Conservation (phyloP, 2,888 invertebrate species). For the Leptopilina syphax region DNA sequence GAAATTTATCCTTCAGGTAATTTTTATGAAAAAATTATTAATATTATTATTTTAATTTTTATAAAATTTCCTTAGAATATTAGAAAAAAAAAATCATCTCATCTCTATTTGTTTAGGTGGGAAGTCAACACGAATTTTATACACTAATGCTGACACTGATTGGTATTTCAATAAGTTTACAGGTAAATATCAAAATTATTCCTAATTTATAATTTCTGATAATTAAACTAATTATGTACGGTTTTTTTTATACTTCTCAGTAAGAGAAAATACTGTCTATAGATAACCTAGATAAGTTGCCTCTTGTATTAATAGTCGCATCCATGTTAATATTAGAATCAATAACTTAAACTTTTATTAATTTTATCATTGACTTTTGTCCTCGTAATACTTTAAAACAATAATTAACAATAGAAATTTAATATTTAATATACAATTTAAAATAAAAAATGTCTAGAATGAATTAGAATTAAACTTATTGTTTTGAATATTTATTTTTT, state of each 20-base stretch:
- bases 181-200: constrained; percentile 80
- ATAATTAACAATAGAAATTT: background rate
- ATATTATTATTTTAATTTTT: background rate
- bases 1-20: constrained; percentile 87
- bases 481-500: too few species aligned
- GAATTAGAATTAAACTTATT: too few species aligned
- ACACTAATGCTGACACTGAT: constrained; percentile 88
- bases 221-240: background rate
- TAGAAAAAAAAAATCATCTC: too few species aligned
- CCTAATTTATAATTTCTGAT: background rate
- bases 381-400: constrained; percentile 2
- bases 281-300: constrained; percentile 31
- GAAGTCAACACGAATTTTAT: constrained; percentile 91
- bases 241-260: background rate
- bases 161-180: constrained; percentile 88
- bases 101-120: constrained; percentile 77
- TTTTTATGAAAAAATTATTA: background rate
- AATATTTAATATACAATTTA: background rate
- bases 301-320: background rate
- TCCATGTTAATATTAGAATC: background rate
- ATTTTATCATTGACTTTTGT: background rate
- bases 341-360: constrained; percentile 22
- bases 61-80: too few species aligned
- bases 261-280: constrained; percentile 10
- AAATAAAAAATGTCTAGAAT: too few species aligned